A percentile compares a stretch with the other conserved stretches of the same genome.
Evolutionary conservation across 92 coral and sea anemone species (phyloP).

Genomic region (Blastomussa wellsi): DNA sequence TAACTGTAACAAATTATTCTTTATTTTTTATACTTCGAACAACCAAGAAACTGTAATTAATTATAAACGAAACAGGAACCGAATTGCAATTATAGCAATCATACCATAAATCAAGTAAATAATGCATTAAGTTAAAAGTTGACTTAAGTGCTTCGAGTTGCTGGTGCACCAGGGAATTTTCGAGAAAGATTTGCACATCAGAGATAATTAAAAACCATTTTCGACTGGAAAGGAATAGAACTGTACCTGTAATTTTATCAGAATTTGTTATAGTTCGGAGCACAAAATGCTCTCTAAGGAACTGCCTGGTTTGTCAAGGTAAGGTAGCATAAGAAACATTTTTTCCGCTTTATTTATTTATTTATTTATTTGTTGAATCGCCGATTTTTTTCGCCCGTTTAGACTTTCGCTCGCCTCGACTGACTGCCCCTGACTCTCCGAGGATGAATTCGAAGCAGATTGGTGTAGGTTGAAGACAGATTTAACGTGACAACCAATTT

Average conservation of each 20-base stretch:
- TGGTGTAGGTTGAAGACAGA: too few relatives aligned
- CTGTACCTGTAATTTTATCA: neutral
- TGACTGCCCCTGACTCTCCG: too few relatives aligned
- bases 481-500: too few relatives aligned
- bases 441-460: too few relatives aligned
- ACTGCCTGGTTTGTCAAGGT: too few relatives aligned
- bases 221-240: neutral
- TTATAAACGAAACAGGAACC: neutral
- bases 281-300: neutral
- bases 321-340: too few relatives aligned
- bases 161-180: neutral
- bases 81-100: neutral
- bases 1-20: neutral
- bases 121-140: neutral
- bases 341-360: too few relatives aligned
- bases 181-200: neutral
- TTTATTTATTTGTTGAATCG: too few relatives aligned
- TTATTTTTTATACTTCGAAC: neutral
- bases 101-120: neutral
- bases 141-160: neutral
- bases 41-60: conserved; percentile 1
- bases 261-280: neutral
- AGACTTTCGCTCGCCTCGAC: too few relatives aligned
- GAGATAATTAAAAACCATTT: neutral
- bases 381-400: too few relatives aligned